These are phyloP conservation scores for Sebastes fasciatus DNA, from an alignment of 2,113 vertebrate species.

Conservation along the genomic window DNA sequence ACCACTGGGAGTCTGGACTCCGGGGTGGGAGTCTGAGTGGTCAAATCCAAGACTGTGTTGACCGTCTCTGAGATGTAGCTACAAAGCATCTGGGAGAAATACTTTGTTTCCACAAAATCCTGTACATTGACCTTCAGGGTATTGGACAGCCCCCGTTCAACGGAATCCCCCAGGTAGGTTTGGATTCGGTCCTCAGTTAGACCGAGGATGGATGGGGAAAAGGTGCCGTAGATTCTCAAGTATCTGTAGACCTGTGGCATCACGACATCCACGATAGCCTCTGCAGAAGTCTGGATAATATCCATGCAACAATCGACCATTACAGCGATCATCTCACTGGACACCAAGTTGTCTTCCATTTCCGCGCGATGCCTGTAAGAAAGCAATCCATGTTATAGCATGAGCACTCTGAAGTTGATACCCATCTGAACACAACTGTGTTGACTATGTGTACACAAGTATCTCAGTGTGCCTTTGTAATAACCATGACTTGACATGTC, in stretches of 20 bases:
- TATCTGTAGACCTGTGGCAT: constrained; percentile 19
- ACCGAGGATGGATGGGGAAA: background rate
- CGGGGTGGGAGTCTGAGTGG: background rate
- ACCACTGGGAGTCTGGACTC: background rate
- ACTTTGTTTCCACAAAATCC: background rate
- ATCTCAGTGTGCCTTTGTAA: background rate
- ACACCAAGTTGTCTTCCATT: background rate
- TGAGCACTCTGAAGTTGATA: background rate
- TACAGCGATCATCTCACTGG: fast-evolving
- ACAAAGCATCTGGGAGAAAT: background rate
- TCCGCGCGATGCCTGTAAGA: background rate
- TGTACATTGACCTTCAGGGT: background rate
- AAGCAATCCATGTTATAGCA: background rate
- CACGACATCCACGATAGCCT: background rate
- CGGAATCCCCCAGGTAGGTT: background rate
- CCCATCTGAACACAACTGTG: background rate
- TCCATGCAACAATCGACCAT: background rate
- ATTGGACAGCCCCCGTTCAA: background rate
- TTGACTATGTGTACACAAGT: background rate
- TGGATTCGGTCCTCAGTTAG: constrained; percentile 13
- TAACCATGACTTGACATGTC: background rate
- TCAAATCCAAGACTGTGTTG: constrained; percentile 9
- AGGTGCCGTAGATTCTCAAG: background rate
- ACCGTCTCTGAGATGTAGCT: background rate
- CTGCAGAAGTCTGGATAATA: background rate